phyloP scores from a whole-genome alignment of 2,888 invertebrate genomes.

The Drosophila mimica region DNA sequence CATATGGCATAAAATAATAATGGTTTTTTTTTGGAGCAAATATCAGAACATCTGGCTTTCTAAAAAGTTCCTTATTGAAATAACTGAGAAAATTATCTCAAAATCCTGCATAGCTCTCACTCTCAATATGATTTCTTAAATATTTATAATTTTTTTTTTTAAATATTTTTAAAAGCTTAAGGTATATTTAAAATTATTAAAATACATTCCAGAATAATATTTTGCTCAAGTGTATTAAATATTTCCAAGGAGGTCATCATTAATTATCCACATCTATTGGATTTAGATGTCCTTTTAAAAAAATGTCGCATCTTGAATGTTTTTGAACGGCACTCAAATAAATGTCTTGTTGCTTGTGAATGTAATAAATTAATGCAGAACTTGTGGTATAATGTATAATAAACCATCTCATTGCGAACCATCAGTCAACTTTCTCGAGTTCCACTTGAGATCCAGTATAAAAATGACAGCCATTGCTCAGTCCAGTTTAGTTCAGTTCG shows the following conservation, averaged over 20 bases:
- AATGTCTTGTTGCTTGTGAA: slow-evolving; percentile 2
- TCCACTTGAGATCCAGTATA: slow-evolving; percentile 18
- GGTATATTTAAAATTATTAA: background rate
- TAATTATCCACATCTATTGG: background rate
- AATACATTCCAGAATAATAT: fast-evolving
- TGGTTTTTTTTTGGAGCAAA: background rate
- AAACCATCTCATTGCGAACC: slow-evolving; percentile 57
- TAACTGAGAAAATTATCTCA: background rate
- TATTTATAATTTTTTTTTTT: background rate
- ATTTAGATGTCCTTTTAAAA: background rate
- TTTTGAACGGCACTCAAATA: background rate
- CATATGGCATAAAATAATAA: background rate
- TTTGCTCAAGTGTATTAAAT: background rate
- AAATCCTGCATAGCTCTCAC: background rate
- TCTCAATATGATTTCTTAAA: background rate
- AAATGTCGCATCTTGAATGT: background rate
- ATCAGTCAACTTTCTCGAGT: slow-evolving; percentile 53
- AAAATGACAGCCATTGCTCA: slow-evolving; percentile 49
- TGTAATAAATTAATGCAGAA: slow-evolving; percentile 37
- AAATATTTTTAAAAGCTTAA: background rate
- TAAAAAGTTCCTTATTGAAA: background rate
- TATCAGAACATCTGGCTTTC: background rate
- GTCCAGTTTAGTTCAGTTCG: slow-evolving; percentile 12
- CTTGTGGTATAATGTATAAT: slow-evolving; percentile 46
- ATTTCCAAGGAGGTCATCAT: background rate